phyloP scores from a whole-genome alignment of 2,113 vertebrate species.

The Mus spicilegus region DNA sequence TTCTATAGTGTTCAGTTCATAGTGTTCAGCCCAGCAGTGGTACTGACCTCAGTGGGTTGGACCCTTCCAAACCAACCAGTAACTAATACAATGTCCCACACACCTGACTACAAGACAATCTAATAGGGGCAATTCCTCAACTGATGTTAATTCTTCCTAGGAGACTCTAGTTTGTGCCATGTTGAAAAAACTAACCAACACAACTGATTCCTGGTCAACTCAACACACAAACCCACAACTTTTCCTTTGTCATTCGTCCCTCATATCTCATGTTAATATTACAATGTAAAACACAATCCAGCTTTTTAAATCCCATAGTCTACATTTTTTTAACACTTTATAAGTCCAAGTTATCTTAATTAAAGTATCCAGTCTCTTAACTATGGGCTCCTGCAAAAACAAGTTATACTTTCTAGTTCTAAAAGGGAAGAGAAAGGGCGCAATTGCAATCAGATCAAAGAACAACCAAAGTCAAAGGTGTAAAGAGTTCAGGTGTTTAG shows the following conservation, averaged over 20 bases:
- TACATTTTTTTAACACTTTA: not conserved
- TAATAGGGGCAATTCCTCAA: not conserved
- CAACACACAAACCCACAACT: not conserved
- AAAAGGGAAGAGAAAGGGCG: not conserved
- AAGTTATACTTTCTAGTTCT: not conserved
- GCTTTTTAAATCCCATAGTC: not conserved
- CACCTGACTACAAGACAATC: too few species aligned
- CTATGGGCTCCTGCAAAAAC: not conserved
- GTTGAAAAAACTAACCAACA: not conserved
- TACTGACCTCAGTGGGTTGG: not conserved
- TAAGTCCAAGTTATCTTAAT: not conserved
- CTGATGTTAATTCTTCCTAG: not conserved
- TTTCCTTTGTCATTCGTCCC: not conserved
- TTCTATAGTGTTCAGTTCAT: too few species aligned
- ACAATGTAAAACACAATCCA: not conserved
- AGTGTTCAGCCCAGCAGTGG: not conserved
- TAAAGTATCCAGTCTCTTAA: not conserved
- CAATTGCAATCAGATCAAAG: not conserved
- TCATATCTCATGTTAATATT: not conserved
- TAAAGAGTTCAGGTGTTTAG: not conserved
- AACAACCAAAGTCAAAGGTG: not conserved
- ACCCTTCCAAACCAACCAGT: not conserved
- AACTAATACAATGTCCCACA: not conserved
- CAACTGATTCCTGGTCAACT: not conserved
- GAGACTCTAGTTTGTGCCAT: not conserved